Percentiles rank a stretch among this genome's conserved stretches.
Conservation (phyloP, 2,113 vertebrate genomes). For the Narcine bancroftii region DNA sequence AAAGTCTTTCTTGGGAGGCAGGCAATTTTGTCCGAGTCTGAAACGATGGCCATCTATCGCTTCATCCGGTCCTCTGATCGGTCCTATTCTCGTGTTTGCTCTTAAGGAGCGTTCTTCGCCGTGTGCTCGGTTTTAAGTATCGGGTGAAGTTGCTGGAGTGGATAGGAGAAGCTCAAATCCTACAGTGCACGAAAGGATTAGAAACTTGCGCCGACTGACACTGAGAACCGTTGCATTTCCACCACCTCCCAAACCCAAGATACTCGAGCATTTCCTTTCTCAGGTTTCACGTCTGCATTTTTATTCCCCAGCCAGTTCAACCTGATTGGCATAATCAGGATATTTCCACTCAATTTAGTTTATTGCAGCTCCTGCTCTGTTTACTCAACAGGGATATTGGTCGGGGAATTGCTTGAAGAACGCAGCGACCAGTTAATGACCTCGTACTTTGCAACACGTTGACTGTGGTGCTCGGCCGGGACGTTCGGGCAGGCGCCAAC, state of each 20-base stretch:
- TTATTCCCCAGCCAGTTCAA: background rate
- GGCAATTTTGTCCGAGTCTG: background rate
- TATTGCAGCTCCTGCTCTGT: background rate
- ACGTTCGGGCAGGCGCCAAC: background rate
- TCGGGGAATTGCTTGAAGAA: background rate
- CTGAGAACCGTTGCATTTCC: background rate
- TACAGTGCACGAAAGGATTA: background rate
- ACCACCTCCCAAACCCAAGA: background rate
- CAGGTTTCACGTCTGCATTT: background rate
- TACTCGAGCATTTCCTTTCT: background rate
- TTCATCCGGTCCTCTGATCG: background rate
- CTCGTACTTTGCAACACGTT: background rate
- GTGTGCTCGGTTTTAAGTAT: background rate
- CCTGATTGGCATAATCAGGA: background rate
- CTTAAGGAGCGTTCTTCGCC: background rate
- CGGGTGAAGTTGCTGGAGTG: background rate
- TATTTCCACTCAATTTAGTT: too few species aligned
- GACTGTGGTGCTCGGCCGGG: background rate
- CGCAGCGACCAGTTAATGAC: too few species aligned
- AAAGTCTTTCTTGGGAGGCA: constrained; percentile 29
- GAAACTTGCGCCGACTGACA: background rate
- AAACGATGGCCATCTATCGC: constrained; percentile 19
- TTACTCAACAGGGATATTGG: background rate
- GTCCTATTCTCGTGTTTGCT: background rate
- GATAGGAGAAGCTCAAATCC: background rate